Percentiles rank a stretch among this genome's conserved stretches.
Conservation (phyloP, 2,113 vertebrate species). For the Hirundichthys speculiger region DNA sequence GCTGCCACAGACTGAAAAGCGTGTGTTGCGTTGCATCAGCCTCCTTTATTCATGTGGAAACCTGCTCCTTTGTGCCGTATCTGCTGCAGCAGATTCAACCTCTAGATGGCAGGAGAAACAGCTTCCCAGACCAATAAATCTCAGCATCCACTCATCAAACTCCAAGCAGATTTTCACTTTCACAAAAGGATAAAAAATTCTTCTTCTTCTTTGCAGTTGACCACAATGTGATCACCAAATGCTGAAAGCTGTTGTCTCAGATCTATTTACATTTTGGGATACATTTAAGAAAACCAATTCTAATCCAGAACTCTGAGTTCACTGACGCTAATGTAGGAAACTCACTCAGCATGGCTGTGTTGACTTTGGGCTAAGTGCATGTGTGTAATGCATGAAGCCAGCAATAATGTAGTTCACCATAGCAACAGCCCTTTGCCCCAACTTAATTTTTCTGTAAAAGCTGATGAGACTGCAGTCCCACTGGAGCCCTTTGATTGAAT, state of each 20-base stretch:
- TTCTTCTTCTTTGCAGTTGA: too few relatives aligned
- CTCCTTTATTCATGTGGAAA: slow-evolving; percentile 53
- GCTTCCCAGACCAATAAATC: too few relatives aligned
- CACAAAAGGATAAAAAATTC: too few relatives aligned
- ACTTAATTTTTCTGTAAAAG: not conserved
- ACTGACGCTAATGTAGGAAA: not conserved
- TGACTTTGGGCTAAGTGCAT: not conserved
- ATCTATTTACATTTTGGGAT: not conserved
- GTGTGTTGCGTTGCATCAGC: slow-evolving; percentile 77
- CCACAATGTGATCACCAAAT: not conserved
- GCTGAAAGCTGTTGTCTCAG: not conserved
- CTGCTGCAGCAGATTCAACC: slow-evolving; percentile 7
- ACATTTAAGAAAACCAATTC: not conserved
- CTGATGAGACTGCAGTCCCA: not conserved
- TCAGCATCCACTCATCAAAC: too few relatives aligned
- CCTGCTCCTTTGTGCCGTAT: slow-evolving; percentile 11
- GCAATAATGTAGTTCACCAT: not conserved
- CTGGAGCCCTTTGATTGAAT: too few relatives aligned
- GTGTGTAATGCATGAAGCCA: not conserved
- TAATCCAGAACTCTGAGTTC: not conserved
- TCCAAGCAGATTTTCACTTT: too few relatives aligned
- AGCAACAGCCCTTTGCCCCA: not conserved
- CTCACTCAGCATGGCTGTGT: not conserved
- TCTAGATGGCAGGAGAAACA: slow-evolving; percentile 45
- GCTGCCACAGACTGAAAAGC: slow-evolving; percentile 40